A percentile compares a stretch with the other conserved stretches of the same genome.
Conservation (phyloP, 2,888 invertebrate genomes). For the Stenurella melanura region DNA sequence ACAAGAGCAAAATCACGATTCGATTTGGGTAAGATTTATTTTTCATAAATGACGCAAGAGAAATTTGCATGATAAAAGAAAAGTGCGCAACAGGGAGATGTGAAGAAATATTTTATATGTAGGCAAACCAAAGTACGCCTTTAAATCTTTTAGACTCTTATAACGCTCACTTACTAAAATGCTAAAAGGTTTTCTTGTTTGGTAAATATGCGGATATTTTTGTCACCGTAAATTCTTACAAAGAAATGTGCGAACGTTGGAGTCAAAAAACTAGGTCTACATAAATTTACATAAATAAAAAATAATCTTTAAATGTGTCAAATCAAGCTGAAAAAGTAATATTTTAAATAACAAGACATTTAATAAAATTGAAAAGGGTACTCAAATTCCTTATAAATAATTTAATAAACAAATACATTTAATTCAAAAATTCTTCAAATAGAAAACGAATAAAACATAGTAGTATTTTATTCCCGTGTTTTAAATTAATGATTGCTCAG, state of each 20-base stretch:
- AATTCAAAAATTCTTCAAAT: too few species aligned
- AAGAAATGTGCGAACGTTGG: not conserved
- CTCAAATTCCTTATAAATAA: too few species aligned
- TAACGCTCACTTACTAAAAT: not conserved
- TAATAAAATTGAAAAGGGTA: too few species aligned
- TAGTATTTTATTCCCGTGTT: too few species aligned
- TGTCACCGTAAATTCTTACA: not conserved
- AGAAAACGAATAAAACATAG: too few species aligned
- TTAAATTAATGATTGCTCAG: too few species aligned
- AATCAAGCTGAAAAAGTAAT: too few species aligned
- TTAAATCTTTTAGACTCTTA: not conserved
- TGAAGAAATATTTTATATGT: not conserved
- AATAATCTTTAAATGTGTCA: too few species aligned
- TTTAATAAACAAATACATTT: too few species aligned
- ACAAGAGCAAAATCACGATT: not conserved
- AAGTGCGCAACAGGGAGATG: not conserved
- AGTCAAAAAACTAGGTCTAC: not conserved
- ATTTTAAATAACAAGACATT: too few species aligned
- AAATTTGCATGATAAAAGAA: not conserved
- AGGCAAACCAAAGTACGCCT: not conserved
- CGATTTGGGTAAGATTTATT: not conserved
- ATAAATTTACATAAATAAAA: not conserved
- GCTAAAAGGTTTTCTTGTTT: not conserved
- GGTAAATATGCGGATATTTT: not conserved
- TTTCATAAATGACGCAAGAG: not conserved